Evolutionary conservation across 2,888 invertebrate species (phyloP), one percentile per base, ranked within the genome.

Genomic region (Anticlea derivata): DNA sequence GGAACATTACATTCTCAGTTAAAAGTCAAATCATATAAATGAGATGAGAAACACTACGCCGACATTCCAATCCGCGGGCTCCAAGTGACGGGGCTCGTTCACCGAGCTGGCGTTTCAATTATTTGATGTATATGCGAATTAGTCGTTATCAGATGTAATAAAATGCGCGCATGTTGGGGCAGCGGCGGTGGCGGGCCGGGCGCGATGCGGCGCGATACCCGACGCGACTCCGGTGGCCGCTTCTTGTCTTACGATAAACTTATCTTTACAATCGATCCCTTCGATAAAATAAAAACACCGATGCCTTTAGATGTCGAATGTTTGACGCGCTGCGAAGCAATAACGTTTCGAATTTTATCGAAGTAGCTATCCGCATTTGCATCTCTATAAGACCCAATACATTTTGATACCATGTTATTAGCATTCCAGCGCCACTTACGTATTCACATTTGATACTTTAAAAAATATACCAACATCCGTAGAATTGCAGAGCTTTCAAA

Each of bases 191-290:
- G 61, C 65, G 65, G 64, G 61, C 4, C 17, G 50, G 65, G 61
- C 66, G 63, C 68, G 71, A 63, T 67, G 69, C 59, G 37, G 55
- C 58, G 61, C 64, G 70, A 66, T 67, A 66, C 60, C 65, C 55
- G 64, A 52, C 60, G 62, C 65, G 66, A 66, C 75, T 79, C 60
- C 81, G 88, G 89, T 89, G 90, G 89, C 79, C 89, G 86, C 90
- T 89, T 87, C 90, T 87, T 80, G 89, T 90, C 88, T 90, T 90
- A 87, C 87, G 86, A 83, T 80, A 78, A 80, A 85, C 82, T 87
- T 90, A 89, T 89, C 89, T 89, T 83, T 77, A 86, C 83, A 83
- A 88, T 89, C 89, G 87, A 88, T 87, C 83, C 86, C 79, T 71
- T 69, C 80, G 87, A 88, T 88, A 87, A 87, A 86, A 84, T 81